Evolutionary conservation across 92 coral and sea anemone species (phyloP).

Genomic region (Siderastrea radians): DNA sequence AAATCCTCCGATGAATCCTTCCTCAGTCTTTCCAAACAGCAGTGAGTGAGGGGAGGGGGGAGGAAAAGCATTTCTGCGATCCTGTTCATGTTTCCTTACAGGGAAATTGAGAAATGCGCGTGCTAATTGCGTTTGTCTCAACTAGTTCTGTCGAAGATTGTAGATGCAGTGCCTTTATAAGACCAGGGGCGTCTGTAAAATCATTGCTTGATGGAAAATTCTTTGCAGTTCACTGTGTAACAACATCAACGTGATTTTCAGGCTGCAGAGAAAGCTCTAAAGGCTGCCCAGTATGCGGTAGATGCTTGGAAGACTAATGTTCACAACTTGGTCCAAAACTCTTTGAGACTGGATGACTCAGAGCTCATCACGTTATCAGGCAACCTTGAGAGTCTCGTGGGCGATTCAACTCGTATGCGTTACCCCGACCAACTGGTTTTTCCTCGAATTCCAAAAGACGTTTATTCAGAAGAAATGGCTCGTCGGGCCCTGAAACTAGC

Average conservation of each 20-base stretch:
- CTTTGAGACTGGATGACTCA: constrained; percentile 42
- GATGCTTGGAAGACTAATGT: constrained; percentile 69
- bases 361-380: constrained; percentile 47
- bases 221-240: not conserved
- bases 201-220: too few species aligned
- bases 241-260: not conserved
- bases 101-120: too few species aligned
- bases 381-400: constrained; percentile 49
- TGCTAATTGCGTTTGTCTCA: too few species aligned
- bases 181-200: too few species aligned
- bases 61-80: too few species aligned
- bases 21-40: too few species aligned
- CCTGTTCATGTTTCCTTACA: too few species aligned
- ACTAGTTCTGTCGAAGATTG: too few species aligned
- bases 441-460: constrained; percentile 80
- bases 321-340: constrained; percentile 63
- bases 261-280: constrained; percentile 88
- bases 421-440: constrained; percentile 76
- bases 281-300: constrained; percentile 77
- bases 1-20: too few species aligned
- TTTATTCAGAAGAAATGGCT: constrained; percentile 52
- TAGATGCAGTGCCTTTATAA: too few species aligned
- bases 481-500: constrained; percentile 46
- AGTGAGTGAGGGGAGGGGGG: too few species aligned
- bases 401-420: constrained; percentile 86